A percentile compares a stretch with the other conserved stretches of the same genome.
Conservation (phyloP, 1,140 invertebrate genomes). For the Sycobia sp. region DNA sequence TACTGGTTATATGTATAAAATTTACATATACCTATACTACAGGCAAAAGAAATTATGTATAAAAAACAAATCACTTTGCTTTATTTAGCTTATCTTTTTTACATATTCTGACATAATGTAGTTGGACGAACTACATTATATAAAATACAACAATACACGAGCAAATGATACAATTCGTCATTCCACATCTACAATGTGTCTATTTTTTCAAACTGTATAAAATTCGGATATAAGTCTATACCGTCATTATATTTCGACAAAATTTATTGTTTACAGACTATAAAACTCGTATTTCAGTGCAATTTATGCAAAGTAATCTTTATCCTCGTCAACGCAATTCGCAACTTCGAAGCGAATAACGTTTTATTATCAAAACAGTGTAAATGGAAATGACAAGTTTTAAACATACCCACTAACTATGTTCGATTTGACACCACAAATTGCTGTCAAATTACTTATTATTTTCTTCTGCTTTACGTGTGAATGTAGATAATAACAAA, state of each 20-base stretch:
- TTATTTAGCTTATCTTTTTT: slow-evolving; percentile 30
- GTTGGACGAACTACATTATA: slow-evolving; percentile 31
- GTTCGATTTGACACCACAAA: slow-evolving; percentile 6
- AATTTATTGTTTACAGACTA: slow-evolving; percentile 22
- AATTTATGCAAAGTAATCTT: slow-evolving; percentile 5
- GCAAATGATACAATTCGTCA: slow-evolving; percentile 32
- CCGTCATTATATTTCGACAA: neutral
- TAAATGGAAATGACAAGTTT: slow-evolving; percentile 30
- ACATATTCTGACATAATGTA: slow-evolving; percentile 27
- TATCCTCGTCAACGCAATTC: slow-evolving; percentile 13
- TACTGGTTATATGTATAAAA: slow-evolving; percentile 6
- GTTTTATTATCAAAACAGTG: slow-evolving; percentile 14
- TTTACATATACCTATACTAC: slow-evolving; percentile 1
- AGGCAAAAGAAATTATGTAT: slow-evolving; percentile 30
- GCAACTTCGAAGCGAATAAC: slow-evolving; percentile 17
- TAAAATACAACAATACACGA: slow-evolving; percentile 35
- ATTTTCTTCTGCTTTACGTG: slow-evolving; percentile 5
- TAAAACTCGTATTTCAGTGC: slow-evolving; percentile 15
- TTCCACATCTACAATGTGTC: slow-evolving; percentile 30
- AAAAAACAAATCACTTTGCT: slow-evolving; percentile 31
- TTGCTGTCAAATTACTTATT: slow-evolving; percentile 16
- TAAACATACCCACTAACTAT: slow-evolving; percentile 24
- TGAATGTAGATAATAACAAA: slow-evolving; percentile 18
- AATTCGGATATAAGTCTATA: slow-evolving; percentile 28
- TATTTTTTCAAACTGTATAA: slow-evolving; percentile 32